Conservation (phyloP, 30 jellyfish, hydroid and myxozoan species). For the Pelagia noctiluca region DNA sequence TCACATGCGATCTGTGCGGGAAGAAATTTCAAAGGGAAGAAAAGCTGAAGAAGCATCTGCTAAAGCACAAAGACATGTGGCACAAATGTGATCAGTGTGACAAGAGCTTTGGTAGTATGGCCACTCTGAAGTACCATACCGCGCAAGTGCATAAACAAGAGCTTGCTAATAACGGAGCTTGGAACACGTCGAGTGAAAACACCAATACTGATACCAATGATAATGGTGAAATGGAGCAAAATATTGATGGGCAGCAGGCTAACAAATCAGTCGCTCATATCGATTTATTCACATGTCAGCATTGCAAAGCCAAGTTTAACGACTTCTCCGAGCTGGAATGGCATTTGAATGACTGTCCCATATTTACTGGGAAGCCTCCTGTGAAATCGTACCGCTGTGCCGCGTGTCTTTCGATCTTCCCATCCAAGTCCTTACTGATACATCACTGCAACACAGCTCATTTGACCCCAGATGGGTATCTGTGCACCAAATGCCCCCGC, state of each 20-base stretch:
- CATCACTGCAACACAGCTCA: conserved; percentile 73
- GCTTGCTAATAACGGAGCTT: conserved; percentile 4
- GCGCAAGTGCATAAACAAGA: conserved; percentile 65
- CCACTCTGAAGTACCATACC: conserved; percentile 72
- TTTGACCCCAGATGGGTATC: conserved; percentile 72
- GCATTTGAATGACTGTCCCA: conserved; percentile 36
- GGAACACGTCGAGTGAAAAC: too few relatives aligned
- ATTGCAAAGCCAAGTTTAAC: conserved; percentile 28
- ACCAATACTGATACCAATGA: too few relatives aligned
- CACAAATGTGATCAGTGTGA: conserved; percentile 79
- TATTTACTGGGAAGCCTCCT: background rate
- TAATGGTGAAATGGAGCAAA: conserved; percentile 24
- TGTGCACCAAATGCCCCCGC: conserved; percentile 88
- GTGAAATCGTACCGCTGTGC: conserved; percentile 63
- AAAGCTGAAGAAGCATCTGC: conserved; percentile 72
- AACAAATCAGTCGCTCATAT: too few relatives aligned
- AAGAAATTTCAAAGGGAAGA: conserved; percentile 86
- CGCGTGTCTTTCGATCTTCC: conserved; percentile 78
- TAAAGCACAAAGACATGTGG: conserved; percentile 76
- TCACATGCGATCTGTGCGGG: conserved; percentile 84
- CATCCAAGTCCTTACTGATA: conserved; percentile 62
- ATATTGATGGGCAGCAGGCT: too few relatives aligned
- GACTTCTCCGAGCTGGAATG: conserved; percentile 22
- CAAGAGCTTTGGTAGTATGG: conserved; percentile 62
- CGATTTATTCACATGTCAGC: conserved; percentile 10